A percentile compares a stretch with the other conserved stretches of the same genome.
These are phyloP conservation scores for Crematogaster levior DNA, from an alignment of 2,888 invertebrate species.

Conservation along the genomic window DNA sequence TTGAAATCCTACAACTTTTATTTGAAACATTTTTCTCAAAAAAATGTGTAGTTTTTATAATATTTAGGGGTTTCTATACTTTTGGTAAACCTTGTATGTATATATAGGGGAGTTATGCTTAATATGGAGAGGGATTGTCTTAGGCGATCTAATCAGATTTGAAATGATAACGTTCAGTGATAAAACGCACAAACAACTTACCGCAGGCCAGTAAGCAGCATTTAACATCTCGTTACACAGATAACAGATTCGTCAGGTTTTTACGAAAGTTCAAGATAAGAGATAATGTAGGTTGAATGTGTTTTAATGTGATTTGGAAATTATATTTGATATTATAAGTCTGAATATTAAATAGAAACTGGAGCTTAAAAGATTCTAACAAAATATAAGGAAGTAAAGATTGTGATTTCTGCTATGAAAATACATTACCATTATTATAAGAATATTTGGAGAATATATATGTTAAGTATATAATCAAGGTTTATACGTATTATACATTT, in stretches of 20 bases:
- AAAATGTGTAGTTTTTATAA: too few species aligned
- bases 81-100: too few species aligned
- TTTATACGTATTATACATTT: not conserved
- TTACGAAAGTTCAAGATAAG: not conserved
- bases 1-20: too few species aligned
- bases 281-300: not conserved
- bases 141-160: not conserved
- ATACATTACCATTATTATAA: conserved; percentile 4
- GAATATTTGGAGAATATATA: not conserved
- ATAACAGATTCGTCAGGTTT: not conserved
- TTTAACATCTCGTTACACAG: not conserved
- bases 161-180: not conserved
- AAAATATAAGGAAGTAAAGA: not conserved
- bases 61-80: too few species aligned
- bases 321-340: not conserved
- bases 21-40: too few species aligned
- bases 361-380: not conserved
- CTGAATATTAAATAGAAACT: not conserved
- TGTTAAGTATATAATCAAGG: not conserved
- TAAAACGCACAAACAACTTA: conserved; percentile 15
- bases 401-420: not conserved
- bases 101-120: conserved; percentile 38
- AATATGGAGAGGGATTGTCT: conserved; percentile 44
- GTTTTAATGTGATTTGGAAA: not conserved
- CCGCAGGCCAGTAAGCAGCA: not conserved